Base-by-base conservation (phyloP, 2,888 invertebrate genomes). In the Tridacna crocea region DNA sequence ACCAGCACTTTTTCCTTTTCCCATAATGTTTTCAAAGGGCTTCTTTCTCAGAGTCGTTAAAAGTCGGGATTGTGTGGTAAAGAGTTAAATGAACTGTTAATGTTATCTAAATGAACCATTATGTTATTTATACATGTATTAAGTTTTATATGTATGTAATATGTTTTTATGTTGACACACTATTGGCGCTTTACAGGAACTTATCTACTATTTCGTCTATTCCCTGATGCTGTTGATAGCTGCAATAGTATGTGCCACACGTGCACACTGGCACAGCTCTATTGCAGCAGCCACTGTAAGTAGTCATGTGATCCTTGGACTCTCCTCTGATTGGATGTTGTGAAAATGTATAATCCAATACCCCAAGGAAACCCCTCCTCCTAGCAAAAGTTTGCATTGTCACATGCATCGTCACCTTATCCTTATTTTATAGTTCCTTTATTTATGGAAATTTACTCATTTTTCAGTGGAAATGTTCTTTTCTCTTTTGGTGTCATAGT, bases 151-250 rank as follows among this genome's bases (percentile, higher is more conserved):
- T n/a, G 8, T 36, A 36, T 36, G 36, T 36, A 36, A 36, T 36
- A 4, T 36, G 8, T 36, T 36, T 36, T 36, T 2, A 36, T 36
- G 36, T 36, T 2, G 8, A 36, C 36, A 36, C 8, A 8, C 36
- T 36, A 36, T 36, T 36, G 36, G 36, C 36, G 8, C 19, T n/a
- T 51, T 88, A 58, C 87, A 93, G 93, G 91, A 92, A 83, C 86
- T 93, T 82, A 88, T 92, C 66, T 90, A 90, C 89, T 90, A 90
- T 79, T 80, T 77, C 26, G 82, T 92, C 26, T 91, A 89, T 80
- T 87, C 88, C 22, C 51, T 92, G 22, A 88, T 92, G 83, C 90
- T 88, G 83, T 75, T 92, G 70, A 92, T 93, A 51, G 90, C 92
- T n/a, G 89, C 89, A 66, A 91, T 93, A 58, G 90, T 93, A 4